phyloP scores from a whole-genome alignment of 2,888 invertebrate genomes.

The Meiosimyza platycephala region DNA sequence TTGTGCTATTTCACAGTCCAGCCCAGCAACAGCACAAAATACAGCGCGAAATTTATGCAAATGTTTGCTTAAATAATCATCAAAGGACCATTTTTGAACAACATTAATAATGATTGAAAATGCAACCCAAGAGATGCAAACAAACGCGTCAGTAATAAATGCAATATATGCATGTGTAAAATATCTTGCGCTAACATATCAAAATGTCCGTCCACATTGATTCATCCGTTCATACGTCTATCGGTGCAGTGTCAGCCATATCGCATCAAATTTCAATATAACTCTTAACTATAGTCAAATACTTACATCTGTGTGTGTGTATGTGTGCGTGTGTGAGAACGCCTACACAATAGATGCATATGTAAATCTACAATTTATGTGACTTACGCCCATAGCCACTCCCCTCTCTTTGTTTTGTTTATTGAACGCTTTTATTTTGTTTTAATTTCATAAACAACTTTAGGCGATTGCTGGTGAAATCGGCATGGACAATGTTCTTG shows the following conservation, averaged over 20 bases:
- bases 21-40: not conserved
- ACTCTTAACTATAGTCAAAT: too few species aligned
- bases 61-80: conserved; percentile 38
- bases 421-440: conserved; percentile 4
- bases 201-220: too few species aligned
- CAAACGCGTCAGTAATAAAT: not conserved
- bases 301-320: too few species aligned
- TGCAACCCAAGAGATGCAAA: not conserved
- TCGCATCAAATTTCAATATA: too few species aligned
- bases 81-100: conserved; percentile 32
- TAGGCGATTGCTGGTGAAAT: conserved; percentile 90
- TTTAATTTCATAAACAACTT: conserved; percentile 21
- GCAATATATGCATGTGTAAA: not conserved
- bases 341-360: too few species aligned
- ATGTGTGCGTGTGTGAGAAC: too few species aligned
- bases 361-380: too few species aligned
- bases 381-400: not conserved
- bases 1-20: not conserved
- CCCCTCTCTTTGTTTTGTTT: not conserved
- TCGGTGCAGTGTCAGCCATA: too few species aligned
- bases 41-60: conserved; percentile 28
- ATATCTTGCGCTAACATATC: too few species aligned
- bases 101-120: conserved; percentile 17
- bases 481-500: conserved; percentile 87
- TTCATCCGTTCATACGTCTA: too few species aligned